Evolutionary conservation across 2,888 invertebrate genomes (phyloP), one percentile per base, ranked within the genome.

Genomic region (Andricus quercusramuli): DNA sequence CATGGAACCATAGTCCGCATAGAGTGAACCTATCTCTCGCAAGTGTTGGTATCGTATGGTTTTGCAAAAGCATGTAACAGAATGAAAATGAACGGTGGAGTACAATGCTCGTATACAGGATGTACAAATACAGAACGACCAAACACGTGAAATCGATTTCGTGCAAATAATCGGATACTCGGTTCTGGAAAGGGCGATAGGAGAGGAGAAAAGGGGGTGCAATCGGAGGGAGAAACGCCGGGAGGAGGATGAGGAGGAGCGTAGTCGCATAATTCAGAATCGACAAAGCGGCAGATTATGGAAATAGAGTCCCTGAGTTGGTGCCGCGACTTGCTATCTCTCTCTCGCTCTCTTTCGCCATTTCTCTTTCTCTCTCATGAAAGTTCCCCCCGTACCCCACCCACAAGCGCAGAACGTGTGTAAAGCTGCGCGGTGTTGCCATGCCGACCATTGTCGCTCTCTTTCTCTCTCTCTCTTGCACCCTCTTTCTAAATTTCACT

Each of bases 251-350:
- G 80, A 84, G 83, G 83, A 86, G 88, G 88, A 88, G 88, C 88
- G 86, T 87, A 68, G 80, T 90, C 91, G 91, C 91, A 92, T 92
- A 92, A 92, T 92, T 92, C 92, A 91, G 91, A 92, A 92, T 92
- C 91, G 92, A 92, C 92, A 92, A 92, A 92, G 92, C 92, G 90
- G 91, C 92, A 92, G 92, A 92, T 92, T 92, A 92, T 92, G 92
- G 92, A 92, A 92, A 92, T 92, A 92, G 91, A 92, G 92, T 92
- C 91, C 89, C 89, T 83, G 90, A 91, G 90, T 89, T 87, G 90
- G 87, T 90, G 88, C 87, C 88, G 83, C 85, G 85, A 86, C 86
- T 83, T 84, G 86, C 83, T 83, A 81, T 81, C 80, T 82, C 78
- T 79, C 84, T 83, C 79, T 85, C 82, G 86, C 80, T 79, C 85